Conservation (phyloP, 2,888 invertebrate genomes). For the Drosophila anceps region DNA sequence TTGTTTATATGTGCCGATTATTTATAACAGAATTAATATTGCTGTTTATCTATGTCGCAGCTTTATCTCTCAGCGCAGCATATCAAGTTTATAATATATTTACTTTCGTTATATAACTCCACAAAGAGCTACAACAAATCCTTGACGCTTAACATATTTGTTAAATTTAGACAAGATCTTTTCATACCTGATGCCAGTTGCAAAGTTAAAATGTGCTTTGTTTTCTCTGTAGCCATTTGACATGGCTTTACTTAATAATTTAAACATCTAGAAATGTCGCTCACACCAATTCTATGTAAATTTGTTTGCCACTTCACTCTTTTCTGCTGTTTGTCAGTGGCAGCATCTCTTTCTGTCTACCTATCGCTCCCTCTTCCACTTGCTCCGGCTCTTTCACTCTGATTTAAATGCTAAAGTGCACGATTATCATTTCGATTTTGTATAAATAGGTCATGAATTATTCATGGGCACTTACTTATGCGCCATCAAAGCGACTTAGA, state of each 20-base stretch:
- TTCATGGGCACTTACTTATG: slow-evolving; percentile 77
- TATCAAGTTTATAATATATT: neutral
- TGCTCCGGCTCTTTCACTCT: slow-evolving; percentile 12
- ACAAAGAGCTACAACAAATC: neutral
- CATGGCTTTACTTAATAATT: slow-evolving; percentile 18
- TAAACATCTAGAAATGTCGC: slow-evolving; percentile 24
- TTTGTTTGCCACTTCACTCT: slow-evolving; percentile 46
- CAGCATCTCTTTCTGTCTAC: slow-evolving; percentile 14
- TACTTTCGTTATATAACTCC: neutral
- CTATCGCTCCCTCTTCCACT: neutral
- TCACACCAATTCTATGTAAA: slow-evolving; percentile 57
- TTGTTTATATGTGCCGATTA: too few species aligned
- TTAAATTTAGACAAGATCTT: neutral
- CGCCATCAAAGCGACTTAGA: slow-evolving; percentile 77
- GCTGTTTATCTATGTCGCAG: too few species aligned
- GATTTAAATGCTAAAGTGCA: slow-evolving; percentile 81
- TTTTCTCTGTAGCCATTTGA: slow-evolving; percentile 9
- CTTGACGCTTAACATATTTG: neutral
- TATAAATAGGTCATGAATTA: slow-evolving; percentile 75
- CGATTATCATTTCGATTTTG: slow-evolving; percentile 80
- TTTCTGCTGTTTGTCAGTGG: slow-evolving; percentile 1
- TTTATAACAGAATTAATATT: neutral
- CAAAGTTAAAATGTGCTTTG: neutral
- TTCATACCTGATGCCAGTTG: neutral
- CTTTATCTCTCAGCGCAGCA: neutral